Evolutionary conservation across 2,888 invertebrate species (phyloP), one percentile per base, ranked within the genome.

Genomic region (Ecdyonurus torrentis): DNA sequence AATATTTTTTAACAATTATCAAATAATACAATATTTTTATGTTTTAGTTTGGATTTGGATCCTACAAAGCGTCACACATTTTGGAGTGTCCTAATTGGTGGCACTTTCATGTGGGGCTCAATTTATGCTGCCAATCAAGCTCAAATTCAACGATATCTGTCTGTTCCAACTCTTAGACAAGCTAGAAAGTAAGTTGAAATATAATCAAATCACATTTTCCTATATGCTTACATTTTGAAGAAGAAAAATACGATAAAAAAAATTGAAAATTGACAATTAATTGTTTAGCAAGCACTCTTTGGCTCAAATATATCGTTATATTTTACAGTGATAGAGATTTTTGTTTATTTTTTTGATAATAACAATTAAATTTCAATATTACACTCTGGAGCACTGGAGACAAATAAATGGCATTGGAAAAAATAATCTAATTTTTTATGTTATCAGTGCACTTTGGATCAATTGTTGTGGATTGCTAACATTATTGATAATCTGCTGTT

Each of bases 101-200:
- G 92, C 2, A 89, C 89, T 23, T 85, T 94, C 72, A 92, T 91
- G 71, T 95, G 94, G 93, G 82, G 89, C 64, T 89, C 91, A 61
- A 86, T 94, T 81, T 94, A 92, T 74, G 91, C 90, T 73, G 89
- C 92, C 59, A 95, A 95, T 76, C 95, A 96, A 74, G 91, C 94
- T 0, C 92, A 94, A 52, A 87, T 96, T 52, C 95, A 96, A 74
- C 88, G 95, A 73, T 93, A 93, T 71, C 81, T 95, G 66, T 89
- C 91, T 1, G 87, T 94, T 2, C 86, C 90, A 70, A 83, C 81
- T 25, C 84, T 91, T 67, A 79, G 82, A 10, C 89, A 91, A 76
- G 88, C 88, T 18, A 82, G 86, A 72, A 80, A 79, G 84, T 83
- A 74, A 71, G 74, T 71, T 53, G 25, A 52, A 18, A 19, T 61